These are phyloP conservation scores for Chamaetylas fuelleborni DNA, from an alignment of 2,113 vertebrate genomes.

Conservation along the genomic window DNA sequence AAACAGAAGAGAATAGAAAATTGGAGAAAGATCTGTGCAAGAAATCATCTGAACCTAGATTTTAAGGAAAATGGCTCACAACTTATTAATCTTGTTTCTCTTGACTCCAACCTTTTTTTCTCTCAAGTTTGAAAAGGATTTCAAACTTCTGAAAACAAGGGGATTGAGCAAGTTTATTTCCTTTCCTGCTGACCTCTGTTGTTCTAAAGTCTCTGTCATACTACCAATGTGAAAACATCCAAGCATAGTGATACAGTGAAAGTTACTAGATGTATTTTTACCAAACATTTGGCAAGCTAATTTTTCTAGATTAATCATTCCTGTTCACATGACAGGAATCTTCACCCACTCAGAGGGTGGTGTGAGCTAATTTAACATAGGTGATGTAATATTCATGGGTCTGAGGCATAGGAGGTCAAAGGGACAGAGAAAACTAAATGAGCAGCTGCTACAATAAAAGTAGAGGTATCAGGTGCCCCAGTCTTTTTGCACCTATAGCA, in stretches of 20 bases:
- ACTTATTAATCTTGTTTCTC: not conserved
- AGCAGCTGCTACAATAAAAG: not conserved
- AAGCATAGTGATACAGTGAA: fast-evolving
- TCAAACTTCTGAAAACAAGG: not conserved
- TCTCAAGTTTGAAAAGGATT: not conserved
- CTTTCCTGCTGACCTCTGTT: not conserved
- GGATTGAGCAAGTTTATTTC: not conserved
- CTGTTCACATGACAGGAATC: not conserved
- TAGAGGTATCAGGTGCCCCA: not conserved
- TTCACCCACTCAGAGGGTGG: not conserved
- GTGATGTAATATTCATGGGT: not conserved
- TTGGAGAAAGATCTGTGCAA: not conserved
- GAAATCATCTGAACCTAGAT: not conserved
- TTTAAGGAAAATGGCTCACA: not conserved
- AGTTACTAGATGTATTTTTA: not conserved
- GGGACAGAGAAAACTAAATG: not conserved
- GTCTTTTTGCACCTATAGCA: not conserved
- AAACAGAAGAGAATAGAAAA: not conserved
- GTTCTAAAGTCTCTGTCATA: not conserved
- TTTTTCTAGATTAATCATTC: not conserved
- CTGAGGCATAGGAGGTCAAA: not conserved
- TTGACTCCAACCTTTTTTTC: not conserved
- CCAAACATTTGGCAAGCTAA: not conserved
- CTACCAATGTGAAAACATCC: not conserved
- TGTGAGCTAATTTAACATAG: not conserved